These are phyloP conservation scores for Aplysina aerophoba DNA, from an alignment of 37 sponge, comb jelly and placozoan species.

Conservation along the genomic window DNA sequence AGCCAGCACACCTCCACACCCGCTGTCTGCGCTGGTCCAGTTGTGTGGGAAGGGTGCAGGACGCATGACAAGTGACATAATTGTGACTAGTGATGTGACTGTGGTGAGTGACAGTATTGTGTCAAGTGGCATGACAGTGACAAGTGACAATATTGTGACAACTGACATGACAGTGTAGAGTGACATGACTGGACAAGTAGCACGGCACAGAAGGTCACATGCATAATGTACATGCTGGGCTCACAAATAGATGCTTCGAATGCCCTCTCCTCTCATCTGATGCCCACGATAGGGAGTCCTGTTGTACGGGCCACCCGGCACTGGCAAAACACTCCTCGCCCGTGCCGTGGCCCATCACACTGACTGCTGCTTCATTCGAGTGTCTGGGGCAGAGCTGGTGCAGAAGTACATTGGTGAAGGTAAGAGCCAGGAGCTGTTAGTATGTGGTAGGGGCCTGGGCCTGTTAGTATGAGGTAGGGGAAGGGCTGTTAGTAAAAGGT, in stretches of 20 bases:
- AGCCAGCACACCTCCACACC: neutral
- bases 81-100: too few relatives aligned
- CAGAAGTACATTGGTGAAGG: conserved; percentile 99
- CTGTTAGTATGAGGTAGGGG: neutral
- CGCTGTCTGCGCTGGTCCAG: neutral
- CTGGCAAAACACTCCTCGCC: conserved; percentile 97
- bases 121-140: too few relatives aligned
- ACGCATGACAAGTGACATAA: too few relatives aligned
- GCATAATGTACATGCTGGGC: neutral
- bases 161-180: too few relatives aligned
- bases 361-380: conserved; percentile 97
- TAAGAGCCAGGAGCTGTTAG: conserved; percentile 22
- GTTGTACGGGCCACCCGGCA: conserved; percentile 95
- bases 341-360: conserved; percentile 99
- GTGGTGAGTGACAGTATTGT: too few relatives aligned
- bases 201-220: too few relatives aligned
- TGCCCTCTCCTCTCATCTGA: neutral
- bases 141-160: too few relatives aligned
- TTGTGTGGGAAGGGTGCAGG: too few relatives aligned
- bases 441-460: too few relatives aligned
- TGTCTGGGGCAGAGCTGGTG: conserved; percentile 97
- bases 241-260: neutral
- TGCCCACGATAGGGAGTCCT: conserved; percentile 73
- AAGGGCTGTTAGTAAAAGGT: too few relatives aligned
- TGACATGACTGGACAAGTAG: too few relatives aligned